Evolutionary conservation across 2,113 vertebrate species (phyloP).

Genomic region (Dipodomys stephensi): DNA sequence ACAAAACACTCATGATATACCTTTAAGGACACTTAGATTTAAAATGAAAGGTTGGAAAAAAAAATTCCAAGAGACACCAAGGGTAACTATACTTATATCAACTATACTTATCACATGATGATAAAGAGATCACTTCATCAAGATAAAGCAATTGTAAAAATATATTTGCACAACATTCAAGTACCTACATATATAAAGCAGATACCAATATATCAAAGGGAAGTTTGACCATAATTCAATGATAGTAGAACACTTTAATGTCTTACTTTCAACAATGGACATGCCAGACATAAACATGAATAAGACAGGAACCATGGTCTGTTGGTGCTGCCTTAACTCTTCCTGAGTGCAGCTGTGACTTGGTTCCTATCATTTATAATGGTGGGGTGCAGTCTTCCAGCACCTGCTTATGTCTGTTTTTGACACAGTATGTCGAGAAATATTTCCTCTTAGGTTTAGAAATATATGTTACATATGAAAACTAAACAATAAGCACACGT

Average conservation of each 20-base stretch:
- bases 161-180: not conserved
- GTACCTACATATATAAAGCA: not conserved
- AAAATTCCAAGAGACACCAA: not conserved
- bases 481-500: no score
- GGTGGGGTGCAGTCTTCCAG: not conserved
- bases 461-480: not conserved
- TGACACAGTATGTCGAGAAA: not conserved
- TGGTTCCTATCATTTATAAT: not conserved
- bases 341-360: not conserved
- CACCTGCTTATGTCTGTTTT: not conserved
- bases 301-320: not conserved
- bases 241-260: not conserved
- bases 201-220: not conserved
- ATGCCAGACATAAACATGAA: not conserved
- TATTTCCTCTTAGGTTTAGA: constrained; percentile 6
- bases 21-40: not conserved
- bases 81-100: not conserved
- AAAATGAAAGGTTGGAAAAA: not conserved
- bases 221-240: not conserved
- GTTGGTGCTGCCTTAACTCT: not conserved
- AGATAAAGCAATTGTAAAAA: not conserved
- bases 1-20: no score
- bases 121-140: not conserved
- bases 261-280: not conserved
- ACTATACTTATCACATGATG: not conserved